Evolutionary conservation across 2,797 vertebrate species (phyloP).

Genomic region (Choloepus didactylus): DNA sequence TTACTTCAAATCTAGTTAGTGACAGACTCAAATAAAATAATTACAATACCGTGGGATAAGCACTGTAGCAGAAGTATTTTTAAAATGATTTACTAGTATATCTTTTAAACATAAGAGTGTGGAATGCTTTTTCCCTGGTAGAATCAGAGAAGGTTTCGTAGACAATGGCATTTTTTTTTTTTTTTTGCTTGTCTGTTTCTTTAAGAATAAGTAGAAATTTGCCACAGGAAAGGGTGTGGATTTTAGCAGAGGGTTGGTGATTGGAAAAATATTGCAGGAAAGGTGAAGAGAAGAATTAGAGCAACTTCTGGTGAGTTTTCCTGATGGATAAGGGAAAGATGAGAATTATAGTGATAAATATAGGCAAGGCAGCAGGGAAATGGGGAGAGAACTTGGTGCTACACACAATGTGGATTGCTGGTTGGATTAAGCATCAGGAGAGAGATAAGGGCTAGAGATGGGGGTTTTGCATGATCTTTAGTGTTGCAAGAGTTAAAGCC

Average conservation of each 20-base stretch:
- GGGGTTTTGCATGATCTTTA: background rate
- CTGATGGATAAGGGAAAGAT: background rate
- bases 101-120: background rate
- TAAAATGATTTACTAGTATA: background rate
- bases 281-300: background rate
- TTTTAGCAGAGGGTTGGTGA: background rate
- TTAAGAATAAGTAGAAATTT: background rate
- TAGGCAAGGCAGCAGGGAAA: background rate
- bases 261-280: background rate
- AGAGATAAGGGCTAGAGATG: background rate
- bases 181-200: background rate
- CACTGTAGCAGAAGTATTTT: background rate
- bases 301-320: background rate
- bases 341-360: background rate
- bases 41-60: background rate
- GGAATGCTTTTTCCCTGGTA: background rate
- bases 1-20: background rate
- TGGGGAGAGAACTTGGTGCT: background rate
- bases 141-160: background rate
- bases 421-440: background rate
- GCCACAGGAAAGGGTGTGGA: fast-evolving
- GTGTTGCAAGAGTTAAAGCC: background rate
- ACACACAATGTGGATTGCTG: fast-evolving
- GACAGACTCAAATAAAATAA: background rate
- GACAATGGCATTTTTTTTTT: too few species aligned